These are phyloP conservation scores for Pecten maximus DNA, from an alignment of 2,888 invertebrate genomes.

Conservation along the genomic window DNA sequence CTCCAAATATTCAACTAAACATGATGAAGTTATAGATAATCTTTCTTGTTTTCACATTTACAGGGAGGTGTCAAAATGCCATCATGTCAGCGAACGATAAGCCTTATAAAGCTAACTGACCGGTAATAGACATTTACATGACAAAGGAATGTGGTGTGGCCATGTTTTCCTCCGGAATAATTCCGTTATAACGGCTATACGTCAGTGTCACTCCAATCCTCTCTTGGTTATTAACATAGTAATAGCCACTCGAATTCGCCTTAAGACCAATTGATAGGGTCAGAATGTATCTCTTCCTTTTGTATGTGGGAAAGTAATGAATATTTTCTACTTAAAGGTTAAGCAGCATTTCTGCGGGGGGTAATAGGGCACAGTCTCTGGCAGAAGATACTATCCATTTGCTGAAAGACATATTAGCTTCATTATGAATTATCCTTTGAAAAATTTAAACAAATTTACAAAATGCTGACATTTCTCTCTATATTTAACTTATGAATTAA, in stretches of 20 bases:
- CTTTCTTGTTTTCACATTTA: slow-evolving; percentile 27
- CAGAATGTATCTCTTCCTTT: slow-evolving; percentile 21
- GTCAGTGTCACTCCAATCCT: slow-evolving; percentile 20
- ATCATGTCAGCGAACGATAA: slow-evolving; percentile 29
- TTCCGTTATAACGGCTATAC: slow-evolving; percentile 5
- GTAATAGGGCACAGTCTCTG: background rate
- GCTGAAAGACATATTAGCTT: background rate
- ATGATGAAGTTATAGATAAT: slow-evolving; percentile 35
- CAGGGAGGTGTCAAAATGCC: slow-evolving; percentile 30
- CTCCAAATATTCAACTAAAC: slow-evolving; percentile 29
- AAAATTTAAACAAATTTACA: background rate
- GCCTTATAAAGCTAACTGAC: slow-evolving; percentile 13
- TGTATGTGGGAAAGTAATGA: slow-evolving; percentile 35
- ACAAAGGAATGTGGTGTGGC: slow-evolving; percentile 14
- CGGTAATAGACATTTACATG: slow-evolving; percentile 19
- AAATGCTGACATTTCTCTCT: too few species aligned
- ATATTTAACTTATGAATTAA: too few species aligned
- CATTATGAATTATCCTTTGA: background rate
- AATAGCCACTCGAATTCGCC: slow-evolving; percentile 15
- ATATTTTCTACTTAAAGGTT: slow-evolving; percentile 24
- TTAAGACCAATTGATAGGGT: slow-evolving; percentile 30
- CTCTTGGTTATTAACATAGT: slow-evolving; percentile 22
- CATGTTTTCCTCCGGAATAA: slow-evolving; percentile 14
- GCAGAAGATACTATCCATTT: background rate
- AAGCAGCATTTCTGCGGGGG: slow-evolving; percentile 26